Percentiles rank a stretch among this genome's conserved stretches.
Conservation (phyloP, 1,140 invertebrate genomes). For the Cotesia typhae region DNA sequence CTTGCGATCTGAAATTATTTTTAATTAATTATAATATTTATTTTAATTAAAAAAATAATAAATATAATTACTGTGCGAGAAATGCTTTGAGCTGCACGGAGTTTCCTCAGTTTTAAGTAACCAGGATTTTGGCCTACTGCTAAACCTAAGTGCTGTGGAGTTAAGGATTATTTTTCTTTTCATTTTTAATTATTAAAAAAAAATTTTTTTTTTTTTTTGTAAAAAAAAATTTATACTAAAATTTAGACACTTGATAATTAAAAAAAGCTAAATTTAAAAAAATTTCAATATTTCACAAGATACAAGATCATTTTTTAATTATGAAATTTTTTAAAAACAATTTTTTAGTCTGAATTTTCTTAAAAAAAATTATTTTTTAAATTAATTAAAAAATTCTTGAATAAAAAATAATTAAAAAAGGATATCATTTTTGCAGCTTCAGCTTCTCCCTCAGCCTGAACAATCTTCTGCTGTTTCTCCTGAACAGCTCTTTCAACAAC, state of each 20-base stretch:
- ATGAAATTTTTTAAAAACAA: too few relatives aligned
- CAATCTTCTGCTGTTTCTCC: slow-evolving; percentile 98
- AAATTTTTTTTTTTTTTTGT: neutral
- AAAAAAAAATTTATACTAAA: too few relatives aligned
- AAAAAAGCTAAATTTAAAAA: too few relatives aligned
- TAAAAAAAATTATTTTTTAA: too few relatives aligned
- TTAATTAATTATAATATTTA: neutral
- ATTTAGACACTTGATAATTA: too few relatives aligned
- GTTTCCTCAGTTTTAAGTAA: slow-evolving; percentile 96
- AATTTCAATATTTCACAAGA: too few relatives aligned
- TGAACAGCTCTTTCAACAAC: slow-evolving; percentile 97
- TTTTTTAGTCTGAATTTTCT: too few relatives aligned
- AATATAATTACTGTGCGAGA: slow-evolving; percentile 84
- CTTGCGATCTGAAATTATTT: slow-evolving; percentile 78
- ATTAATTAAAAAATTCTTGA: neutral
- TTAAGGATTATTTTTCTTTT: slow-evolving; percentile 69
- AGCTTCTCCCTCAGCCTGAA: slow-evolving; percentile 99
- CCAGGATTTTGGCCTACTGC: slow-evolving; percentile 95
- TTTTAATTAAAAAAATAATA: slow-evolving; percentile 18
- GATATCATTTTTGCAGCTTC: slow-evolving; percentile 97
- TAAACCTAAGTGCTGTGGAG: slow-evolving; percentile 85
- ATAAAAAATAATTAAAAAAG: slow-evolving; percentile 67
- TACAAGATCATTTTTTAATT: too few relatives aligned
- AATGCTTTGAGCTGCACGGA: slow-evolving; percentile 96
- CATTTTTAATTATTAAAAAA: too few relatives aligned